These are phyloP conservation scores for Sprattus sprattus DNA, from an alignment of 2,113 vertebrate species.

Conservation along the genomic window DNA sequence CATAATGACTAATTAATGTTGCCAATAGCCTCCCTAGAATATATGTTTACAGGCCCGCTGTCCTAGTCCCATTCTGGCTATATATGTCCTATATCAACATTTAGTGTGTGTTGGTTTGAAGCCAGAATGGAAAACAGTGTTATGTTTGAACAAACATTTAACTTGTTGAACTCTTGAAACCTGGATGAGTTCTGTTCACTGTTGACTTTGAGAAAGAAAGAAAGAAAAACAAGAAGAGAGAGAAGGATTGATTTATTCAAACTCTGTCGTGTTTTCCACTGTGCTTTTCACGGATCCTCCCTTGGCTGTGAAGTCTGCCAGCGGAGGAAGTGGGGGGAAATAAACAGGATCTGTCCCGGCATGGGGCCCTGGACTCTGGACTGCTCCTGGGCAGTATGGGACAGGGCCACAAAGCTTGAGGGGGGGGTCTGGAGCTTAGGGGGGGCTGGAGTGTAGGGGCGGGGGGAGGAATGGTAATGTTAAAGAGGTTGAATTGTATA, in stretches of 20 bases:
- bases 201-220: conserved; percentile 32
- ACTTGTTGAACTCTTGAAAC: conserved; percentile 16
- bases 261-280: conserved; percentile 10
- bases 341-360: conserved; percentile 52
- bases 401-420: conserved; percentile 4
- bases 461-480: neutral
- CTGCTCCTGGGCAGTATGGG: neutral
- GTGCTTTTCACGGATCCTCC: conserved; percentile 1
- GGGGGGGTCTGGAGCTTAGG: neutral
- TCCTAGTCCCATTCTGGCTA: neutral
- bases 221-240: conserved; percentile 58
- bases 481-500: neutral
- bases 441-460: neutral
- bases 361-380: conserved; percentile 31
- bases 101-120: neutral
- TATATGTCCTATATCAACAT: neutral
- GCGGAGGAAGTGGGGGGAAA: conserved; percentile 18
- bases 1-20: neutral
- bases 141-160: conserved; percentile 20
- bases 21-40: neutral
- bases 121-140: conserved; percentile 13
- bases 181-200: neutral
- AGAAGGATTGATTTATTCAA: conserved; percentile 66
- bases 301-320: conserved; percentile 38
- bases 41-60: neutral